These are phyloP conservation scores for Parambassis ranga DNA, from an alignment of 2,797 vertebrate species.

Conservation along the genomic window DNA sequence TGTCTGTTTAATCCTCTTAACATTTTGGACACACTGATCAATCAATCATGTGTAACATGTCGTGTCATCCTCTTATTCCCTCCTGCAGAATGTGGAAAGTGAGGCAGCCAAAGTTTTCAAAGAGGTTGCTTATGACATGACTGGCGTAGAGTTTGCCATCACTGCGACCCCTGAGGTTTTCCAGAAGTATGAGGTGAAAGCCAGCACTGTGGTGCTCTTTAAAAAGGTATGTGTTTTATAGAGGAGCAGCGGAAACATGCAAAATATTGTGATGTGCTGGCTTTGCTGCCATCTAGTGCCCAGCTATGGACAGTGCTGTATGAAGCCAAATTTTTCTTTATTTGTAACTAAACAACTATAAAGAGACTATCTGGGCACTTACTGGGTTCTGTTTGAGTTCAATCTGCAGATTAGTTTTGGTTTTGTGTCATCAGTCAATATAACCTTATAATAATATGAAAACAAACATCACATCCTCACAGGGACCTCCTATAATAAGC, in stretches of 20 bases:
- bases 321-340: not conserved
- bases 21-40: too few relatives aligned
- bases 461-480: too few relatives aligned
- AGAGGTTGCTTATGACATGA: slow-evolving; percentile 66
- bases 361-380: not conserved
- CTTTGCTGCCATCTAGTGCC: slow-evolving; percentile 36
- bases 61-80: not conserved
- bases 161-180: slow-evolving; percentile 80
- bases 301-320: not conserved
- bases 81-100: slow-evolving; percentile 61
- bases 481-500: too few relatives aligned
- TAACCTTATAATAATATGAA: too few relatives aligned
- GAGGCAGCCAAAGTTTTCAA: slow-evolving; percentile 73
- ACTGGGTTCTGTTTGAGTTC: too few relatives aligned
- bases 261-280: not conserved
- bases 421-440: too few relatives aligned
- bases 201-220: slow-evolving; percentile 84
- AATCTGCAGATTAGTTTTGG: too few relatives aligned
- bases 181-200: slow-evolving; percentile 77
- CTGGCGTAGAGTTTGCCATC: slow-evolving; percentile 81
- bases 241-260: not conserved
- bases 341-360: not conserved
- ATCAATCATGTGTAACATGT: not conserved
- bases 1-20: too few relatives aligned
- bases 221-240: slow-evolving; percentile 82